Percentiles rank a stretch among this genome's conserved stretches.
Evolutionary conservation across 2,888 invertebrate species (phyloP).

Genomic region (Steinernema carpocapsae): DNA sequence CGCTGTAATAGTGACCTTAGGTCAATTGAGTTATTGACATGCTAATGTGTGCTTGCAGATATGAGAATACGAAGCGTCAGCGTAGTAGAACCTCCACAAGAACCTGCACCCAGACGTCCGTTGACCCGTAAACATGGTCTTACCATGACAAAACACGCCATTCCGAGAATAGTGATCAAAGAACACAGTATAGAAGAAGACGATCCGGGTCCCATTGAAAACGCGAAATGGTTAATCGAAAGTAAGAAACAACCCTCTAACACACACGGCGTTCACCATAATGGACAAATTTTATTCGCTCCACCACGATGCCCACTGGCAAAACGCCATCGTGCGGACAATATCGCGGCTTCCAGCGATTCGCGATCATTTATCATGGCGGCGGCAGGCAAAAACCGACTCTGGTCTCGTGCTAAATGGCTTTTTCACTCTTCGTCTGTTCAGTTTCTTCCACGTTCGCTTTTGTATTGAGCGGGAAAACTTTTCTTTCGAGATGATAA

Average conservation of each 20-base stretch:
- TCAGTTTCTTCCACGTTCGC: no score
- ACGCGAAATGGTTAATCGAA: constrained; percentile 20
- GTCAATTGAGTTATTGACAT: no score
- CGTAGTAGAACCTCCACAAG: neutral
- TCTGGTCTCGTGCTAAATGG: no score
- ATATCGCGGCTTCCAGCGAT: no score
- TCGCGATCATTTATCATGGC: no score
- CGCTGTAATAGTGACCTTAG: no score
- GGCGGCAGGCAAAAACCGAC: no score
- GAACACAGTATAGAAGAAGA: constrained; percentile 20
- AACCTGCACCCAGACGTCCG: neutral
- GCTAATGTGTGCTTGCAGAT: neutral
- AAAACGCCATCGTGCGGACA: no score
- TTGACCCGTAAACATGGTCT: neutral
- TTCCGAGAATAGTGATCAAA: constrained; percentile 13
- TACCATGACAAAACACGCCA: neutral
- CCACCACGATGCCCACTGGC: no score
- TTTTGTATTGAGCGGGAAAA: no score
- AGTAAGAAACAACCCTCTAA: neutral
- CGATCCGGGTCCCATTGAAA: neutral
- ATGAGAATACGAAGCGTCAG: constrained; percentile 7
- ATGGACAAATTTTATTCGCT: constrained; percentile 7
- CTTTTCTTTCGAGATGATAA: no score
- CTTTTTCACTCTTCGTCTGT: no score
- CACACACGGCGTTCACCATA: neutral